phyloP scores from a whole-genome alignment of 2,888 invertebrate genomes.

The Nomada flava region DNA sequence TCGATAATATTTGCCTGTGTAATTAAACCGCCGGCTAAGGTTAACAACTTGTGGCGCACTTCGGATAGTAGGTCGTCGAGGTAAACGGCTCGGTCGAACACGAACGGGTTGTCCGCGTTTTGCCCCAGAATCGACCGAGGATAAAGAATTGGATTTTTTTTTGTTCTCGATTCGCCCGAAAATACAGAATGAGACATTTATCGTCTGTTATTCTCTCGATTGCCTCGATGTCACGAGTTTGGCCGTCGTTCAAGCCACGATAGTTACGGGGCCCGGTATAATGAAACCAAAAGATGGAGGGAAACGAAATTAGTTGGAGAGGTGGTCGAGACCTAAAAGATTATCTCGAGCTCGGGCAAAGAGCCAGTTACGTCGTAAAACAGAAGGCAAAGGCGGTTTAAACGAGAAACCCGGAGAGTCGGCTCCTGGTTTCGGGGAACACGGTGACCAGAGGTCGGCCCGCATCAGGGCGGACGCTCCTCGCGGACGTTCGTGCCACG shows the following conservation, averaged over 20 bases:
- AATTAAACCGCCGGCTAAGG: constrained; percentile 75
- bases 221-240: neutral
- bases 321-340: constrained; percentile 46
- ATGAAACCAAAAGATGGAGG: constrained; percentile 21
- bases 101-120: constrained; percentile 16
- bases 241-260: neutral
- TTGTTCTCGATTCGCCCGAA: neutral
- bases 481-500: constrained; percentile 28
- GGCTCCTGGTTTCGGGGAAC: constrained; percentile 31
- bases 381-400: constrained; percentile 41
- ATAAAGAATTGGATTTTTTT: neutral
- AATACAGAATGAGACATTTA: neutral
- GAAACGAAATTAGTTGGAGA: constrained; percentile 52
- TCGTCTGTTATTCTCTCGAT: no score
- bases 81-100: constrained; percentile 22
- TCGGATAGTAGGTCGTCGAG: constrained; percentile 64
- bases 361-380: constrained; percentile 53
- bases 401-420: constrained; percentile 28
- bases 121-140: constrained; percentile 17
- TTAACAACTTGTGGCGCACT: constrained; percentile 67
- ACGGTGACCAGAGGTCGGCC: constrained; percentile 12
- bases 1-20: constrained; percentile 79
- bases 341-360: constrained; percentile 43
- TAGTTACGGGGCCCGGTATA: constrained; percentile 1
- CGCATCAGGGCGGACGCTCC: constrained; percentile 10